These are phyloP conservation scores for Recurvirostra avosetta DNA, from an alignment of 2,113 vertebrate genomes.

Conservation along the genomic window DNA sequence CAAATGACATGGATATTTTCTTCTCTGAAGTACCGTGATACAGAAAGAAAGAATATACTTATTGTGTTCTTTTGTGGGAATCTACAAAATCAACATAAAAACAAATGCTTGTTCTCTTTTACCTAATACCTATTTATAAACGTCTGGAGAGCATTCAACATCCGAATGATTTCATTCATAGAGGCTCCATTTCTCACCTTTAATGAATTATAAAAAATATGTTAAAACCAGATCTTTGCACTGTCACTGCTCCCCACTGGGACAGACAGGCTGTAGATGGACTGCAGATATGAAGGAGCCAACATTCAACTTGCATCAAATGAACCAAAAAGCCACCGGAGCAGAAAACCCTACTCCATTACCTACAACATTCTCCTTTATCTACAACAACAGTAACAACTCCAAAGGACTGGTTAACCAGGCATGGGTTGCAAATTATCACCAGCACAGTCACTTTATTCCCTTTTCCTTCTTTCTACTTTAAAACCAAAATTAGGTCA, in stretches of 20 bases:
- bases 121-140: neutral
- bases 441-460: neutral
- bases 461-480: neutral
- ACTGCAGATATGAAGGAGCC: neutral
- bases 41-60: neutral
- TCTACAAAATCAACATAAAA: neutral
- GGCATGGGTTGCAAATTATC: neutral
- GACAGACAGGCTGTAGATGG: neutral
- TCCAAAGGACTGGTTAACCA: neutral
- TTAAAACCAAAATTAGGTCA: neutral
- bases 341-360: neutral
- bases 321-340: neutral
- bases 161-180: neutral
- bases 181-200: neutral
- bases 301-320: neutral
- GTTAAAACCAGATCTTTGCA: neutral
- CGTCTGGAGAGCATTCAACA: neutral
- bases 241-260: neutral
- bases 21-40: neutral
- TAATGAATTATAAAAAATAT: neutral
- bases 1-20: neutral
- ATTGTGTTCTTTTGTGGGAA: neutral
- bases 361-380: neutral
- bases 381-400: neutral
- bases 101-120: neutral